Evolutionary conservation across 2,888 invertebrate species (phyloP), one percentile per base, ranked within the genome.

Genomic region (Tinea trinotella): DNA sequence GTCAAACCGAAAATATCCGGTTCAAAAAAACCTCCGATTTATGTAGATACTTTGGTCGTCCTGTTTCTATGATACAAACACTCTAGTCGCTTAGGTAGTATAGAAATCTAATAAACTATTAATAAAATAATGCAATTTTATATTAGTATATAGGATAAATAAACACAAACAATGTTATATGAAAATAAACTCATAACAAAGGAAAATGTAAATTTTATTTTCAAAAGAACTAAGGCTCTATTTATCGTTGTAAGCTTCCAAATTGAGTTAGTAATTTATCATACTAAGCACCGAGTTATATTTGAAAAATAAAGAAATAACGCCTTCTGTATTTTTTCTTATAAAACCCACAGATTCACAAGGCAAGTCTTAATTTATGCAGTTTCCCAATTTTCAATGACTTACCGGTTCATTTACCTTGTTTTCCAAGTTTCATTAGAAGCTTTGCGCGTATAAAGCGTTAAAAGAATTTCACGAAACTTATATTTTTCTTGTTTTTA

Each of bases 371-470:
- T 46, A 46, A 46, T 46, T 46, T 46, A 46, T 46, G 19, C 46
- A 9, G 46, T 19, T 46, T 1, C 46, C 46, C 46, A 46, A 46
- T 46, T 46, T 46, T 46, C 46, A 46, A 46, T 46, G 46, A 46
- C 19, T 46, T 46, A 46, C 46, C 9, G 46, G 46, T 46, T 46
- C 46, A 46, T 46, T 46, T 46, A 46, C 46, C 19, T 46, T 46
- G 18, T 17, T 40, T 40, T 40, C 19, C 1, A 19, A 46, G 46
- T 46, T 46, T 46, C 46, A 46, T 46, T 46, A 46, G 6, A 18
- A 19, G 46, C 46, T 46, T 46, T 18, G 19, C 17, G 19, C 17
- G 17, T 46, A 46, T 19, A 46, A 46, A 46, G 19, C 46, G 46
- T 19, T 17, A 19, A 17, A 46, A 19, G 17, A 46, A 19, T 46